phyloP scores from a whole-genome alignment of 2,888 invertebrate species.

The Hydrotaea diabolus region DNA sequence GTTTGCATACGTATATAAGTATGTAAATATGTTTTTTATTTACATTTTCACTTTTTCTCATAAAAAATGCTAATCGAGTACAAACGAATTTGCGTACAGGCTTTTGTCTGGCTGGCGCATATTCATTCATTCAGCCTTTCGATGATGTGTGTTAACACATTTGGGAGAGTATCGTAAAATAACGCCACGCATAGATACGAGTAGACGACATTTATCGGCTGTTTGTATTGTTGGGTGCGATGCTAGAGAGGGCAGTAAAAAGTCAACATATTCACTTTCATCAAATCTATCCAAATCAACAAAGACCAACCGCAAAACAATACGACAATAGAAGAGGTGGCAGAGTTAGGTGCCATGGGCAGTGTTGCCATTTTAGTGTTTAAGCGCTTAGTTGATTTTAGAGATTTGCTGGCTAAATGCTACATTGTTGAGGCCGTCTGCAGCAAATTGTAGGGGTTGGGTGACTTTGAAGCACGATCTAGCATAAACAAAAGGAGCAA shows the following conservation, averaged over 20 bases:
- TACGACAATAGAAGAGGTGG: not conserved
- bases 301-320: not conserved
- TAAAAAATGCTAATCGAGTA: constrained; percentile 49
- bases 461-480: no score
- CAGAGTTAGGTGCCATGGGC: no score
- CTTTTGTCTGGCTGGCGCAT: not conserved
- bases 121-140: not conserved
- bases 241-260: not conserved
- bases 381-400: not conserved
- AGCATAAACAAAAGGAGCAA: not conserved
- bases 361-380: no score
- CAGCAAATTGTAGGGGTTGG: no score
- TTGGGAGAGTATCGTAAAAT: no score
- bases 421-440: no score
- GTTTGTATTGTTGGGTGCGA: not conserved
- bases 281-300: not conserved
- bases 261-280: not conserved
- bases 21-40: constrained; percentile 11
- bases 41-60: constrained; percentile 57
- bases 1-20: not conserved
- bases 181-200: no score
- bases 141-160: no score
- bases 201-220: not conserved
- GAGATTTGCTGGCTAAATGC: no score
- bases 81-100: constrained; percentile 5